Percentiles rank a stretch among this genome's conserved stretches.
phyloP scores from a whole-genome alignment of 2,797 vertebrate species.

The Eulemur coronatus region DNA sequence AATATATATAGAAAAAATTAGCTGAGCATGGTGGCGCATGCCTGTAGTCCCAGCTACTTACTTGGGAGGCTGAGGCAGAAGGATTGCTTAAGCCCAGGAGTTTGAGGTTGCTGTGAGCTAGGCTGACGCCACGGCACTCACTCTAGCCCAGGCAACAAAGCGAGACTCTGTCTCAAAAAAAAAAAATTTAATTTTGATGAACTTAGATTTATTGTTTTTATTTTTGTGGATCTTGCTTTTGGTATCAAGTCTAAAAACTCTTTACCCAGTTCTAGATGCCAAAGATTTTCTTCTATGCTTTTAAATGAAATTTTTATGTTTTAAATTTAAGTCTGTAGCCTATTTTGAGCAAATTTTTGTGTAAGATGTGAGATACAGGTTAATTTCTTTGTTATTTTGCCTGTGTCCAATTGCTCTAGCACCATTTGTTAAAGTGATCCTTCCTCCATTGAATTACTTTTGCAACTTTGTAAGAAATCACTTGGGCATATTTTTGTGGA shows the following conservation, averaged over 20 bases:
- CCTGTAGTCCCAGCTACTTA: too few relatives aligned
- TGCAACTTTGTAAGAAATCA: background rate
- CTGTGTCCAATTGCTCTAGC: background rate
- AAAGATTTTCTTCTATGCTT: background rate
- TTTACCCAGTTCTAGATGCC: background rate
- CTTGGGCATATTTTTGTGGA: background rate
- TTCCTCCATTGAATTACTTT: background rate
- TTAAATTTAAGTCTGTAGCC: background rate
- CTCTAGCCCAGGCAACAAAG: too few relatives aligned
- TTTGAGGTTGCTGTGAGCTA: too few relatives aligned
- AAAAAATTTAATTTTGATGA: constrained; percentile 1
- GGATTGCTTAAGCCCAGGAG: too few relatives aligned
- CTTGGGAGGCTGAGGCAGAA: too few relatives aligned
- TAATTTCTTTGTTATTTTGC: background rate
- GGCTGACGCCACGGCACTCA: too few relatives aligned
- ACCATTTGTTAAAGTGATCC: background rate
- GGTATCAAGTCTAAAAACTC: background rate
- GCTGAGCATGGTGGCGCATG: too few relatives aligned
- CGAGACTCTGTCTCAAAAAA: too few relatives aligned
- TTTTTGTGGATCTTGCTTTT: background rate
- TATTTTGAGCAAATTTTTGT: background rate
- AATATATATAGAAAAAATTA: too few relatives aligned
- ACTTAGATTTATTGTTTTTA: background rate
- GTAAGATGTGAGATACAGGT: background rate
- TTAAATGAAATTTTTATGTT: background rate